Percentiles rank a stretch among this genome's conserved stretches.
Evolutionary conservation across 2,888 invertebrate genomes (phyloP).

Genomic region (Metellina segmentata): DNA sequence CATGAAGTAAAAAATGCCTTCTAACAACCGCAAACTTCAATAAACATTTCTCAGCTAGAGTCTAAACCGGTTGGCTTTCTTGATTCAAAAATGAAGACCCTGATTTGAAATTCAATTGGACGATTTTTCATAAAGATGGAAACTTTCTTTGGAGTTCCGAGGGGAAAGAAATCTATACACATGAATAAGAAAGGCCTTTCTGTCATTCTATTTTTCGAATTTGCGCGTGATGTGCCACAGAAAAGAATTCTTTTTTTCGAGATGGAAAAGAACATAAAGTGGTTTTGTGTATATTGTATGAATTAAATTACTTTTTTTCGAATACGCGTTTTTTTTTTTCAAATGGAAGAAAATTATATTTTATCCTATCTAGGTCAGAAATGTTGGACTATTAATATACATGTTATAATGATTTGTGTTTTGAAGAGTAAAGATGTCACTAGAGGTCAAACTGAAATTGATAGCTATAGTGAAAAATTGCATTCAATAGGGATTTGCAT

Average conservation of each 20-base stretch:
- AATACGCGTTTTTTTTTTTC: background rate
- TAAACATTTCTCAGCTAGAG: conserved; percentile 26
- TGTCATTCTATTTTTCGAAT: conserved; percentile 38
- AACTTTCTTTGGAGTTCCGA: background rate
- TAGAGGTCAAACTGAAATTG: background rate
- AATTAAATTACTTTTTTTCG: background rate
- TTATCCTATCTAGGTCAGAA: background rate
- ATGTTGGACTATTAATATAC: background rate
- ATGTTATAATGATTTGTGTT: background rate
- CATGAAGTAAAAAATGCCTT: background rate
- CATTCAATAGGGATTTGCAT: too few species aligned
- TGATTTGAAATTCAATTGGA: conserved; percentile 68
- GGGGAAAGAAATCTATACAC: conserved; percentile 36
- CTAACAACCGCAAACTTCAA: conserved; percentile 39
- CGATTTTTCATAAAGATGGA: conserved; percentile 60
- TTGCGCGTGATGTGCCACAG: conserved; percentile 15
- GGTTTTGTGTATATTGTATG: background rate
- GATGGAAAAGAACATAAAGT: background rate
- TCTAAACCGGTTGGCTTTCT: conserved; percentile 35
- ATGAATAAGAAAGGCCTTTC: conserved; percentile 55
- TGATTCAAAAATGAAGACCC: conserved; percentile 54
- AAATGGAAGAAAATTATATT: background rate
- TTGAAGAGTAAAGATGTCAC: background rate
- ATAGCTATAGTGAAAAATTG: background rate
- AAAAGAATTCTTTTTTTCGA: background rate